Conservation (phyloP, 2,888 invertebrate genomes). For the Drosophila koepferae region DNA sequence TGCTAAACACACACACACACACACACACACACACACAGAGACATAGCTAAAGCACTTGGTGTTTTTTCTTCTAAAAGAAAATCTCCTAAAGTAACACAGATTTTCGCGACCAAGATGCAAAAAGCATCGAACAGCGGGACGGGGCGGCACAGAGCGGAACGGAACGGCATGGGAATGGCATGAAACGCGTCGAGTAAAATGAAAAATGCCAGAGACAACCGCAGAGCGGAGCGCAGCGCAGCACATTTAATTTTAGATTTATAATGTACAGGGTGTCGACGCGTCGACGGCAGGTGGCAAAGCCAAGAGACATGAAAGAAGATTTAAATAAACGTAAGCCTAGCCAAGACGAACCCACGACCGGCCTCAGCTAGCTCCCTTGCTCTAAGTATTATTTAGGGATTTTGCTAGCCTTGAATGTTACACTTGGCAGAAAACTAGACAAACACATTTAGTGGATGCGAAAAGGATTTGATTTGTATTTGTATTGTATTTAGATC, state of each 20-base stretch:
- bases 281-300: slow-evolving; percentile 28
- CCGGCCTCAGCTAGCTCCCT: not conserved
- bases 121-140: not conserved
- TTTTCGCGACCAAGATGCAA: slow-evolving; percentile 48
- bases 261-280: slow-evolving; percentile 63
- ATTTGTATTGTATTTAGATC: not conserved
- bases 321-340: slow-evolving; percentile 7
- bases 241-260: slow-evolving; percentile 76
- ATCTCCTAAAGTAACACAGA: slow-evolving; percentile 69
- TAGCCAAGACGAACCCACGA: not conserved
- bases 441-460: not conserved
- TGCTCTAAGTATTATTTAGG: not conserved
- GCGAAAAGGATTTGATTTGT: not conserved
- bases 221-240: slow-evolving; percentile 40
- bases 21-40: slow-evolving; percentile 28
- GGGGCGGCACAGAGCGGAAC: not conserved
- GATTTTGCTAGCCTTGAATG: not conserved
- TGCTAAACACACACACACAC: slow-evolving; percentile 33
- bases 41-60: slow-evolving; percentile 53
- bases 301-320: not conserved
- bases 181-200: slow-evolving; percentile 36
- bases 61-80: slow-evolving; percentile 48
- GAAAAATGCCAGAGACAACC: slow-evolving; percentile 61
- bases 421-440: not conserved
- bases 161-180: slow-evolving; percentile 8